These are phyloP conservation scores for Anarrhichthys ocellatus DNA, from an alignment of 2,113 vertebrate genomes.

Conservation along the genomic window DNA sequence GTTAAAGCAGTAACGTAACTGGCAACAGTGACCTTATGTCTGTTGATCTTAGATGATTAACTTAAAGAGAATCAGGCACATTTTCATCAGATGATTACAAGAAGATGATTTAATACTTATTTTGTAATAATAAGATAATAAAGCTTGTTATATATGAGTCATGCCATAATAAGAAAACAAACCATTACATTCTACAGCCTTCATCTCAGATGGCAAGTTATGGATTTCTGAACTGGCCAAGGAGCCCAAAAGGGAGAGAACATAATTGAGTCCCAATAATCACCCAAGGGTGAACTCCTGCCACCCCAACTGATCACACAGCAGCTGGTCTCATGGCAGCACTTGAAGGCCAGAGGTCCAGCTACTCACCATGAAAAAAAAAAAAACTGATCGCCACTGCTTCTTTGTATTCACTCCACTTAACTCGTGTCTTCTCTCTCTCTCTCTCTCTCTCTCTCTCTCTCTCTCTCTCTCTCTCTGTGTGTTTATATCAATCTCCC, in stretches of 20 bases:
- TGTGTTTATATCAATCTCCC: constrained; percentile 1
- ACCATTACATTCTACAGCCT: not conserved
- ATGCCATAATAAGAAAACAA: constrained; percentile 5
- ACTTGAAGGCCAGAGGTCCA: not conserved
- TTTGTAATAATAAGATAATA: not conserved
- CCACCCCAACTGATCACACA: constrained; percentile 9
- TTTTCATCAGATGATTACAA: constrained; percentile 22
- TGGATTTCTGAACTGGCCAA: not conserved
- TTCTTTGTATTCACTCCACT: constrained; percentile 20
- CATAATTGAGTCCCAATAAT: not conserved
- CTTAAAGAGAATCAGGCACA: not conserved
- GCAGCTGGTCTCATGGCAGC: constrained; percentile 18
- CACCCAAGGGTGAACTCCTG: not conserved
- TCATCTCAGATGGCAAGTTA: not conserved
- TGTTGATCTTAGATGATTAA: constrained; percentile 16
- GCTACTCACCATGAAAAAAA: constrained; percentile 3
- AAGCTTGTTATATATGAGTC: not conserved
- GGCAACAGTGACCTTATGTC: not conserved
- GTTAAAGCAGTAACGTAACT: constrained; percentile 16
- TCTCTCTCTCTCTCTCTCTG: not conserved
- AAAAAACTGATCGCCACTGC: constrained; percentile 18
- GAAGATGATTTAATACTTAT: not conserved
- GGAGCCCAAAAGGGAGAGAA: not conserved
- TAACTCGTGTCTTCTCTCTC: not conserved
- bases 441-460: constrained; percentile 10